phyloP scores from a whole-genome alignment of 2,797 vertebrate genomes.

The Margarornis squamiger region DNA sequence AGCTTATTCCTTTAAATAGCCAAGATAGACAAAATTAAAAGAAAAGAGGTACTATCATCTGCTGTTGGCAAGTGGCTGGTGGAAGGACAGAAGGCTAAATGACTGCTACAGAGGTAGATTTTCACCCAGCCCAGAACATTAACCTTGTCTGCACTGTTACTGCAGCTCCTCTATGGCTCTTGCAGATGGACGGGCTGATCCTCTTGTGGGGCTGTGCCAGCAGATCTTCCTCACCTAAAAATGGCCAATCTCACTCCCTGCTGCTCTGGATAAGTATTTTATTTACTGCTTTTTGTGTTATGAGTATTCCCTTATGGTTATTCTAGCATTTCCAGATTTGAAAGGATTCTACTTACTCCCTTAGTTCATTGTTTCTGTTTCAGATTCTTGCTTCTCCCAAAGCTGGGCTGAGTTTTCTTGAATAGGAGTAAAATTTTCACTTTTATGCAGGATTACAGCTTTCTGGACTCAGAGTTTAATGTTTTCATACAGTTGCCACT shows the following conservation, averaged over 20 bases:
- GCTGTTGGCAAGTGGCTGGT: neutral
- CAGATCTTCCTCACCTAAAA: neutral
- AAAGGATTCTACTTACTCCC: neutral
- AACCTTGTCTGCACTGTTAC: neutral
- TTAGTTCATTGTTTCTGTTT: neutral
- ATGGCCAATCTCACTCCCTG: neutral
- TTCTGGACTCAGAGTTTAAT: neutral
- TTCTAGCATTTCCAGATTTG: neutral
- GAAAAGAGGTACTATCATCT: neutral
- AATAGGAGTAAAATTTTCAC: neutral
- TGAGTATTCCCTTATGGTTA: neutral
- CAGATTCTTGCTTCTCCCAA: neutral
- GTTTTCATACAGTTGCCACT: neutral
- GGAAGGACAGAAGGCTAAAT: neutral
- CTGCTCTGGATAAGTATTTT: neutral
- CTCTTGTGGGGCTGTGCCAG: neutral
- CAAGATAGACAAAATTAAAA: neutral
- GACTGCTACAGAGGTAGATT: neutral
- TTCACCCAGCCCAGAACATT: neutral
- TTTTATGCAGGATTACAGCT: neutral
- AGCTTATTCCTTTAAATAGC: neutral
- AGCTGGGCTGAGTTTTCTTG: neutral
- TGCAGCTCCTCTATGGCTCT: neutral
- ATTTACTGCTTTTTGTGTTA: neutral
- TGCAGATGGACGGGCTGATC: neutral